phyloP scores from a whole-genome alignment of 2,888 invertebrate species.

The Aporophyla lueneburgensis region DNA sequence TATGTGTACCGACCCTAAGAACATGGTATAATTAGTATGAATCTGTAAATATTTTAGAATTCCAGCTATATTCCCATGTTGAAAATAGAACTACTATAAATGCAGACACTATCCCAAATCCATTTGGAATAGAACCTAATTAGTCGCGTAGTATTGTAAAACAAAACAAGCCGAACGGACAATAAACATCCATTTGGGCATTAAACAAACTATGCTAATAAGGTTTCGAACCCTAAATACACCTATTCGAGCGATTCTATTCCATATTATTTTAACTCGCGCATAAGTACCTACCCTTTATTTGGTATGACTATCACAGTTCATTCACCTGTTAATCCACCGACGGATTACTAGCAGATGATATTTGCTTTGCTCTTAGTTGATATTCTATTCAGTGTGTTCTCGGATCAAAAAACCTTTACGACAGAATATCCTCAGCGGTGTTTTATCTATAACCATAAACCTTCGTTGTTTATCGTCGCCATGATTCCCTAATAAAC shows the following conservation, averaged over 20 bases:
- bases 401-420: conserved; percentile 32
- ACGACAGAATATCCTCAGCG: conserved; percentile 11
- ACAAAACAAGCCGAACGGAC: conserved; percentile 32
- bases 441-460: conserved; percentile 61
- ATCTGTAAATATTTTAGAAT: background rate
- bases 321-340: conserved; percentile 42
- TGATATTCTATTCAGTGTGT: conserved; percentile 22
- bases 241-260: conserved; percentile 41
- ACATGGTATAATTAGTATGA: background rate
- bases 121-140: conserved; percentile 34
- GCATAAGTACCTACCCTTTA: conserved; percentile 17
- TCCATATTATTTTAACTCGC: conserved; percentile 52
- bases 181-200: conserved; percentile 21
- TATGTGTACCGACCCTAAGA: background rate
- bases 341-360: conserved; percentile 12
- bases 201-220: conserved; percentile 38
- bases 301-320: conserved; percentile 3
- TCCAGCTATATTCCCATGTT: background rate
- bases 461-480: conserved; percentile 49
- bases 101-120: background rate
- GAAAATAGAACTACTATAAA: conserved; percentile 14
- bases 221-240: conserved; percentile 33
- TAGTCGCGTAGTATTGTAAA: conserved; percentile 22
- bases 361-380: conserved; percentile 15
- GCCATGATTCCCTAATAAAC: conserved; percentile 61